These are phyloP conservation scores for Vimba vimba DNA, from an alignment of 2,113 vertebrate genomes.

Conservation along the genomic window DNA sequence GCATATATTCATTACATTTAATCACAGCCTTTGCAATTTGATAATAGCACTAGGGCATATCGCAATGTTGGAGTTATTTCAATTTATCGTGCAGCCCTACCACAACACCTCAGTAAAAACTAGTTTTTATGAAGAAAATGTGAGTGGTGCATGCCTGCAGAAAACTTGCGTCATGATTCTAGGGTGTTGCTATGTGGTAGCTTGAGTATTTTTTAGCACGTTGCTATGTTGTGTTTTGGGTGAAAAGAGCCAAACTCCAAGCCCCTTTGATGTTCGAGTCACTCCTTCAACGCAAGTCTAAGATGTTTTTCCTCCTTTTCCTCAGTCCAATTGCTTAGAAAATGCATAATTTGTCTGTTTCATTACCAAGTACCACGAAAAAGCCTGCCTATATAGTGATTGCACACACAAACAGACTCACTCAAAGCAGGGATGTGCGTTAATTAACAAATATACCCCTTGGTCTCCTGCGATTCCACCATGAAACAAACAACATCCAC, in stretches of 20 bases:
- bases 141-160: neutral
- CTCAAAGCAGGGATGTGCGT: neutral
- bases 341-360: neutral
- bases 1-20: no score
- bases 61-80: neutral
- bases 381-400: neutral
- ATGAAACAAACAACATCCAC: constrained; percentile 72
- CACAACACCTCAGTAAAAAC: neutral
- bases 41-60: no score
- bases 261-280: neutral
- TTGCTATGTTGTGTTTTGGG: neutral
- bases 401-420: neutral
- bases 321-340: neutral
- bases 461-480: constrained; percentile 74
- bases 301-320: neutral
- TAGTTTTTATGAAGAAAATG: neutral
- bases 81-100: neutral
- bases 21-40: no score
- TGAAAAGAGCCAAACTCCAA: neutral
- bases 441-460: constrained; percentile 79
- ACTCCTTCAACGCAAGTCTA: neutral
- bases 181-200: neutral
- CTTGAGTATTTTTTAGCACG: neutral
- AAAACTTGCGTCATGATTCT: neutral
- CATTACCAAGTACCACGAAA: neutral